A percentile compares a stretch with the other conserved stretches of the same genome.
Evolutionary conservation across 2,888 invertebrate species (phyloP).

Genomic region (Machimus atricapillus): DNA sequence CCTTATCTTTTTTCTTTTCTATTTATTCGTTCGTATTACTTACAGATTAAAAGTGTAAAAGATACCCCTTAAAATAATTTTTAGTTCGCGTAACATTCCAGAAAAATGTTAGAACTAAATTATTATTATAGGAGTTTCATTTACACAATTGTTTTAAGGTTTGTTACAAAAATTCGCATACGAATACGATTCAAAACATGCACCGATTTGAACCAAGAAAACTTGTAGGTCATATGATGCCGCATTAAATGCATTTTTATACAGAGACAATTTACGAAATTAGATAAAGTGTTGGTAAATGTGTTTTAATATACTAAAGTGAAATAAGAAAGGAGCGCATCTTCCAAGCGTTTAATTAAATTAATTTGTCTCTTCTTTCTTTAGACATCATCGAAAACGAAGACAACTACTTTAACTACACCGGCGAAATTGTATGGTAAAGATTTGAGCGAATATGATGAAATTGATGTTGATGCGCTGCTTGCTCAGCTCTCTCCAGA

Average conservation of each 20-base stretch:
- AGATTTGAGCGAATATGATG: conserved; percentile 89
- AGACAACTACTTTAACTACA: conserved; percentile 88
- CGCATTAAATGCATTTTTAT: not conserved
- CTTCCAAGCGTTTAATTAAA: not conserved
- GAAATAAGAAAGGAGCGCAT: not conserved
- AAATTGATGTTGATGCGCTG: conserved; percentile 95
- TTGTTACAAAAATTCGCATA: not conserved
- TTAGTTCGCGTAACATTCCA: not conserved
- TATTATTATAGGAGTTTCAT: not conserved
- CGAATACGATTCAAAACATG: not conserved
- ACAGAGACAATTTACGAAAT: not conserved
- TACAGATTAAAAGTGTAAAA: no score
- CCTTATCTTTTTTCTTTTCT: no score
- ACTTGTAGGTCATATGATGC: not conserved
- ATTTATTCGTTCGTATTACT: no score
- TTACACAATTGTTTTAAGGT: not conserved
- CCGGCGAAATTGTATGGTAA: conserved; percentile 89
- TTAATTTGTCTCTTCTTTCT: conserved; percentile 51
- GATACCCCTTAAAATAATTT: not conserved
- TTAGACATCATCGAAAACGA: conserved; percentile 88
- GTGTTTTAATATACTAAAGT: not conserved
- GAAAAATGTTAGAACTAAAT: not conserved
- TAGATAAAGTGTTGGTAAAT: not conserved
- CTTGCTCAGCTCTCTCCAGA: conserved; percentile 91
- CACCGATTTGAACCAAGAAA: not conserved